These are phyloP conservation scores for Passer montanus DNA, from an alignment of 2,113 vertebrate genomes.

Conservation along the genomic window DNA sequence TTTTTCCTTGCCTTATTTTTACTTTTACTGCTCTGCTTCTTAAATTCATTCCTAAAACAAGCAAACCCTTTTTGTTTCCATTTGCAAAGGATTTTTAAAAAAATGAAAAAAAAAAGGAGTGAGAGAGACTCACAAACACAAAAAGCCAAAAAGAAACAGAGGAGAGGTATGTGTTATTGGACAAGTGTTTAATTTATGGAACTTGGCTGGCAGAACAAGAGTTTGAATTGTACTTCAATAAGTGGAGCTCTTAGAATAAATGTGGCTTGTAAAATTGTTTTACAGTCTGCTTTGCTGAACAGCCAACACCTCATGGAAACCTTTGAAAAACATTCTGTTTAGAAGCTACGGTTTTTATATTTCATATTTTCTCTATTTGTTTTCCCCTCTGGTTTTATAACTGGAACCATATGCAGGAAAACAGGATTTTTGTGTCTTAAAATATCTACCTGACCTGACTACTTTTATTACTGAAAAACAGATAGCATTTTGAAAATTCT, in stretches of 20 bases:
- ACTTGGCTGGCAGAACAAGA: conserved; percentile 65
- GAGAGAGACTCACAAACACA: background rate
- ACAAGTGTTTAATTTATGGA: conserved; percentile 72
- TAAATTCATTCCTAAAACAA: conserved; percentile 17
- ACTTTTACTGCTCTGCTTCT: background rate
- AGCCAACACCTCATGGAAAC: conserved; percentile 72
- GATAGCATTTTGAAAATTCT: conserved; percentile 19
- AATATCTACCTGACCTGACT: conserved; percentile 44
- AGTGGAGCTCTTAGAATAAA: conserved; percentile 66
- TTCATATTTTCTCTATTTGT: conserved; percentile 58
- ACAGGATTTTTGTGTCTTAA: conserved; percentile 37
- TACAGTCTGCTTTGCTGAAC: conserved; percentile 60
- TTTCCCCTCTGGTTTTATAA: conserved; percentile 65
- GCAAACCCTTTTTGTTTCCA: conserved; percentile 34
- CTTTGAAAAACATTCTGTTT: conserved; percentile 70
- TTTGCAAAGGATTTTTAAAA: conserved; percentile 7
- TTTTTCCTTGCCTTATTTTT: background rate
- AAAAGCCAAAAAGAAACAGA: conserved; percentile 52
- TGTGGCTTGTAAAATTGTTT: conserved; percentile 68
- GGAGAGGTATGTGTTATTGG: conserved; percentile 77
- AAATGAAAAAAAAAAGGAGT: background rate
- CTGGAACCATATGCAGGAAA: conserved; percentile 51
- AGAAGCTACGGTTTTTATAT: conserved; percentile 47
- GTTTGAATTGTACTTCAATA: conserved; percentile 72
- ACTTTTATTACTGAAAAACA: conserved; percentile 3